These are phyloP conservation scores for Caenorhabditis tropicalis DNA, from an alignment of 1,140 invertebrate species.

Conservation along the genomic window DNA sequence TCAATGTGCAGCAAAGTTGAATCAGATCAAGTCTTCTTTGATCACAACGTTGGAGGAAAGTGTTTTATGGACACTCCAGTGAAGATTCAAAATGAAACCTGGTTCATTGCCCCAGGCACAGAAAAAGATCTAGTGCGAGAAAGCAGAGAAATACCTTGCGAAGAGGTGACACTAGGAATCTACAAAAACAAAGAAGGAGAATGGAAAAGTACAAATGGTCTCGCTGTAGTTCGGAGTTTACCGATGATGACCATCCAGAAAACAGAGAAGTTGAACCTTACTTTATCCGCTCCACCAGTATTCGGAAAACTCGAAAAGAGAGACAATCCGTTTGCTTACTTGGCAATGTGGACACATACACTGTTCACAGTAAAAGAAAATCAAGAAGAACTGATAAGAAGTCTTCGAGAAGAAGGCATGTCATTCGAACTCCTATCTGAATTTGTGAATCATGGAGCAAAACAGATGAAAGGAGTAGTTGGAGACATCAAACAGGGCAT, in stretches of 20 bases:
- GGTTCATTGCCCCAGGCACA: background rate
- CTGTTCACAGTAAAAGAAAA: background rate
- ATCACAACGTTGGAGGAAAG: background rate
- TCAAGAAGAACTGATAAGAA: background rate
- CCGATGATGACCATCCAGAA: background rate
- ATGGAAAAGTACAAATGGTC: background rate
- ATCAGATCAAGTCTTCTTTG: background rate
- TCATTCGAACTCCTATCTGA: background rate
- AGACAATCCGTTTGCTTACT: background rate
- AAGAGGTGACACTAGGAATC: background rate
- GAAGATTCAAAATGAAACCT: background rate
- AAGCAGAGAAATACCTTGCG: background rate
- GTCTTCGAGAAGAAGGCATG: background rate
- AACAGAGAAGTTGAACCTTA: background rate
- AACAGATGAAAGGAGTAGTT: background rate
- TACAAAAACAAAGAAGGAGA: background rate
- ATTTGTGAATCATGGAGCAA: background rate
- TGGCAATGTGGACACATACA: background rate
- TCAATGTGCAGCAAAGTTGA: background rate
- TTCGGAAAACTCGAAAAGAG: background rate
- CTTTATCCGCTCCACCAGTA: background rate
- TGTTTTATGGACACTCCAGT: background rate
- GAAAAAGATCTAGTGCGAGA: background rate
- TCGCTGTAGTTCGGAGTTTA: background rate
- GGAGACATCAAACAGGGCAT: background rate